Percentiles rank a stretch among this genome's conserved stretches.
These are phyloP conservation scores for Sebastes matsubarae DNA, from an alignment of 2,797 vertebrate species.

Conservation along the genomic window DNA sequence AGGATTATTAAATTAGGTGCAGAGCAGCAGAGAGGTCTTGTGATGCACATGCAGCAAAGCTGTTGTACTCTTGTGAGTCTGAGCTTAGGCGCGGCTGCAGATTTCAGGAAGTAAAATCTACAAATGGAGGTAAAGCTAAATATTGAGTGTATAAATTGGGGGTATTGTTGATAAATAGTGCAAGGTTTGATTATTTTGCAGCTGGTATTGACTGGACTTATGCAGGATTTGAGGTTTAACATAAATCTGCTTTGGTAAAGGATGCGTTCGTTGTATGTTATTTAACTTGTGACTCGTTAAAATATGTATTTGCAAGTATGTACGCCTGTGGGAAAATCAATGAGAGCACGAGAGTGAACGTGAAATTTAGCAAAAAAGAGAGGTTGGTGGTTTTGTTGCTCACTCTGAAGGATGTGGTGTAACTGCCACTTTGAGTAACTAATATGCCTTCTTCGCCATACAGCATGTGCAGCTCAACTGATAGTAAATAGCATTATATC, in stretches of 20 bases:
- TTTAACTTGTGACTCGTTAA: not conserved
- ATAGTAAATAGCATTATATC: not conserved
- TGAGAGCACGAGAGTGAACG: not conserved
- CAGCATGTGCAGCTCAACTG: not conserved
- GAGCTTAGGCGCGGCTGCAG: constrained; percentile 70
- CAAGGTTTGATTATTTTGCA: not conserved
- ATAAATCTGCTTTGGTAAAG: not conserved
- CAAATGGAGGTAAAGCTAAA: constrained; percentile 73
- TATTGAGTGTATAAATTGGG: not conserved
- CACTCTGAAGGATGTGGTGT: constrained; percentile 75
- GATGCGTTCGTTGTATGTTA: not conserved
- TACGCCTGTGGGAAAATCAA: not conserved
- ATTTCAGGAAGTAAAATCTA: constrained; percentile 76
- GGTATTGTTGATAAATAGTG: not conserved
- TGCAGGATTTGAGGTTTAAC: not conserved
- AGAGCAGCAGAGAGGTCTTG: constrained; percentile 62
- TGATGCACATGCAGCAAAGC: constrained; percentile 69
- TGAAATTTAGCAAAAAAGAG: not conserved
- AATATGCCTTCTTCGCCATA: no score
- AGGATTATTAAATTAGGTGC: constrained; percentile 69
- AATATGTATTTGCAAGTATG: not conserved
- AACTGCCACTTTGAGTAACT: constrained; percentile 59
- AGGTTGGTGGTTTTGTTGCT: constrained; percentile 34
- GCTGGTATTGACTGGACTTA: not conserved
- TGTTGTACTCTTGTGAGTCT: constrained; percentile 13